These are phyloP conservation scores for Paradisaea rubra DNA, from an alignment of 2,113 vertebrate genomes.

Conservation along the genomic window DNA sequence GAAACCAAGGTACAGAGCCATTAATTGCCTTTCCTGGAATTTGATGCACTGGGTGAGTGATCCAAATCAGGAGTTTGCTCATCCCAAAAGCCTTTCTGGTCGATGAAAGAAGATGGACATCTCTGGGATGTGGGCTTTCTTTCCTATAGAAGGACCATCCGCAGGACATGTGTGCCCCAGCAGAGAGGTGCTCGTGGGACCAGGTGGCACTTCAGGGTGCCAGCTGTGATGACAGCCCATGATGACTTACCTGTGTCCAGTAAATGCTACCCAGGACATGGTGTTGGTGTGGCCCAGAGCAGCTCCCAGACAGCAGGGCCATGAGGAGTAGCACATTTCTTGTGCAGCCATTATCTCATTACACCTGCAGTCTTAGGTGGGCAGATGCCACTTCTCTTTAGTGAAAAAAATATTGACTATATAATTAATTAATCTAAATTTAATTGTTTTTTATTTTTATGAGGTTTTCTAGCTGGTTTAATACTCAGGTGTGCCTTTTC, in stretches of 20 bases:
- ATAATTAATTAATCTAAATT: neutral
- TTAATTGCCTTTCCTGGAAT: neutral
- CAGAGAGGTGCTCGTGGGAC: neutral
- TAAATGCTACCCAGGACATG: neutral
- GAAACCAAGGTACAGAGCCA: neutral
- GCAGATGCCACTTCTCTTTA: neutral
- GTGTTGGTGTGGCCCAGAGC: neutral
- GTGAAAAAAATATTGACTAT: neutral
- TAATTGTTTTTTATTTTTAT: neutral
- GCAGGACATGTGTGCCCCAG: neutral
- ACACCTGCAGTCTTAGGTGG: neutral
- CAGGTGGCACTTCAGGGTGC: neutral
- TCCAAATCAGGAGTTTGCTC: neutral
- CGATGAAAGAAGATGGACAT: neutral
- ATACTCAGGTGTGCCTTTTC: accelerated
- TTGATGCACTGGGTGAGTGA: neutral
- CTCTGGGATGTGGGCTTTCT: neutral
- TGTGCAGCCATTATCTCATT: neutral
- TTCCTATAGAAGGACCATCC: neutral
- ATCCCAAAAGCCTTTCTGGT: neutral
- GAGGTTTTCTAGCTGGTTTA: neutral
- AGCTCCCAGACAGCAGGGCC: neutral
- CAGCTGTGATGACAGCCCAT: neutral
- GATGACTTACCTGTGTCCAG: neutral
- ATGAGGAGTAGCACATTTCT: accelerated